Base-by-base conservation (phyloP, 2,113 vertebrate genomes). In the Heteronetta atricapilla region DNA sequence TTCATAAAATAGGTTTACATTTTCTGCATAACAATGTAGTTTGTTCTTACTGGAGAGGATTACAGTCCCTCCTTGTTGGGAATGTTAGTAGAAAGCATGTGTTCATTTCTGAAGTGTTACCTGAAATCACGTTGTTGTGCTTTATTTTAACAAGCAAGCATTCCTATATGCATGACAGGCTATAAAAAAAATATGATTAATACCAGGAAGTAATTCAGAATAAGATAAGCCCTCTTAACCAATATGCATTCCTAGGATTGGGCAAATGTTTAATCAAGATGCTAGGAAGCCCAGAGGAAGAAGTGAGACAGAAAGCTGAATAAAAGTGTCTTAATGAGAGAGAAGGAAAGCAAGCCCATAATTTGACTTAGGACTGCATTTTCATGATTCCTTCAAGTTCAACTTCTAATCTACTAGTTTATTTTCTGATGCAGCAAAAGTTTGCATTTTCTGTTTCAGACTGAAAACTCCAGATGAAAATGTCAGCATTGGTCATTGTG, bases 151-250 rank as follows among this genome's bases (percentile, higher is more conserved):
- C 82, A 68, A 82, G 34, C 36, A 86, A 60, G 16, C 29, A 48
- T 86, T 92, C 42, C 29, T 74, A 59, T 46, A 76, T 77, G 56
- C 26, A 68, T 38, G 46, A 44, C 0, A 33, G 59, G 63, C 48
- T 23, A 74, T 88, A 40, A 92, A 91, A 72, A 63, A 9, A 40
- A 8, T 10, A 38, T 55, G 42, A 79, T 69, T 92, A 89, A 62
- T 87, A 73, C 40, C 58, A 91, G 56, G 60, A 96, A 96, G 64
- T 79, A 74, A 86, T 82, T 84, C 34, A 72, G 48, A 95, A 81
- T 53, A 60, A 91, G 91, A 76, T 73, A 68, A 89, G 9, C 29
- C 66, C 53, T 86, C 64, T 84, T 58, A 62, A 86, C 23, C 26
- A 53, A 60, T 52, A 66, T 63, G 55, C 46, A 50, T 75, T 69